Evolutionary conservation across 92 coral and sea anemone genomes (phyloP).

Genomic region (Hydrozoanthus gracilis): DNA sequence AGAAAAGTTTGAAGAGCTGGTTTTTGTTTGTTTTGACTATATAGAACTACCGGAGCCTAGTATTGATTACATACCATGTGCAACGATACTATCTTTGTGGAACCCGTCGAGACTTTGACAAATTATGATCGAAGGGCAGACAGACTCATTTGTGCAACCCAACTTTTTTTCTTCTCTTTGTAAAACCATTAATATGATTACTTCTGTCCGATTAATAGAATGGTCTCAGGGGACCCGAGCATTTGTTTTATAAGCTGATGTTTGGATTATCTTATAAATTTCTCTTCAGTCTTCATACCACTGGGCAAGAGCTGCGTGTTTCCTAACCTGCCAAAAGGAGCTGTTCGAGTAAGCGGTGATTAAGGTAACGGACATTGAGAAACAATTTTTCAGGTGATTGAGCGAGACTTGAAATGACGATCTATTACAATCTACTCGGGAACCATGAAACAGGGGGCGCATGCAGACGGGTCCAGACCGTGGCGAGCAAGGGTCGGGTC

Average conservation of each 20-base stretch:
- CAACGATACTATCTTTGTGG: no score
- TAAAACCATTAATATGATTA: background rate
- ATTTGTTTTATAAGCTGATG: background rate
- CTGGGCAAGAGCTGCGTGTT: slow-evolving; percentile 1
- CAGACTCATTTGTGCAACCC: background rate
- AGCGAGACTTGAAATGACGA: background rate
- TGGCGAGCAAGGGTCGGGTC: background rate
- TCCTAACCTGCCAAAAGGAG: background rate
- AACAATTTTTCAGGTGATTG: background rate
- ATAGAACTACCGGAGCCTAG: no score
- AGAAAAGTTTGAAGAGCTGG: no score
- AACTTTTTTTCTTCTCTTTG: background rate
- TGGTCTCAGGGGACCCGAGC: slow-evolving; percentile 3
- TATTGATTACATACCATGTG: no score
- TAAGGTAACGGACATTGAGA: background rate
- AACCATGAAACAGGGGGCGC: background rate
- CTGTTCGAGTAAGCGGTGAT: background rate
- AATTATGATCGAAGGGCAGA: no score
- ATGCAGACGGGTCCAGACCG: slow-evolving; percentile 3
- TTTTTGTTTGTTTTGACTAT: no score
- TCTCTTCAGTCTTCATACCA: background rate
- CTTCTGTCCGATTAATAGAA: background rate
- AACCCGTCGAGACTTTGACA: no score
- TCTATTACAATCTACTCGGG: background rate
- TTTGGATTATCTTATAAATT: background rate